Conservation (phyloP, 2,888 invertebrate genomes). For the Apotomis betuletana region DNA sequence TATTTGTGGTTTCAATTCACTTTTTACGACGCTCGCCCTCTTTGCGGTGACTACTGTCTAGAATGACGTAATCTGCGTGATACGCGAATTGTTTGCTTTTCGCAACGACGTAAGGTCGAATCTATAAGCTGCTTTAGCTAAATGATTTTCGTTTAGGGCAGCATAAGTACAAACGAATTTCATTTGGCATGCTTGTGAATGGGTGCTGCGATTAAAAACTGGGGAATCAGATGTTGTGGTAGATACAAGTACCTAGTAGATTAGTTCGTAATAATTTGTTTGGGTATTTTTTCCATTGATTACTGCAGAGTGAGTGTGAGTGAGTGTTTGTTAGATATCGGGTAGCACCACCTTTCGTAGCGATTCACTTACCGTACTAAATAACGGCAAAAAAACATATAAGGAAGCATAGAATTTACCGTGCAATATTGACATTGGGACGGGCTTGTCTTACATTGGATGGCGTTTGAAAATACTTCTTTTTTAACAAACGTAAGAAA, state of each 20-base stretch:
- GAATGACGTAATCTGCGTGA: constrained; percentile 60
- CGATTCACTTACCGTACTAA: too few species aligned
- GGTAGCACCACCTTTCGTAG: too few species aligned
- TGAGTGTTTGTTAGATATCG: not conserved
- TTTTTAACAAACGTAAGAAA: too few species aligned
- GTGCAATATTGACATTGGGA: too few species aligned
- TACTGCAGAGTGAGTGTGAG: not conserved
- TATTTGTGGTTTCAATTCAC: constrained; percentile 82
- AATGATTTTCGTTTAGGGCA: constrained; percentile 31
- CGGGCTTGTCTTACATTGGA: too few species aligned
- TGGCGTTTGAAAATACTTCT: too few species aligned
- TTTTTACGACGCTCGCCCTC: constrained; percentile 77
- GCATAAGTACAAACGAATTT: constrained; percentile 39
- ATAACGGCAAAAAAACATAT: too few species aligned
- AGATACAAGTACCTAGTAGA: not conserved
- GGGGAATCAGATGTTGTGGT: constrained; percentile 39
- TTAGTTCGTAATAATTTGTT: not conserved
- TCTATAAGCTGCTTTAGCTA: constrained; percentile 23
- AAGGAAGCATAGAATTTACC: too few species aligned
- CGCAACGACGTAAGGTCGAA: constrained; percentile 35
- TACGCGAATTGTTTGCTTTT: constrained; percentile 45
- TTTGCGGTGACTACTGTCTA: constrained; percentile 61
- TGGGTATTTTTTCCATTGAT: not conserved
- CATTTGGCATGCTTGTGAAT: constrained; percentile 48
- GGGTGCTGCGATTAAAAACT: constrained; percentile 51